Evolutionary conservation across 1,140 invertebrate species (phyloP), one percentile per base, ranked within the genome.

Genomic region (Drosophila ercepeae): DNA sequence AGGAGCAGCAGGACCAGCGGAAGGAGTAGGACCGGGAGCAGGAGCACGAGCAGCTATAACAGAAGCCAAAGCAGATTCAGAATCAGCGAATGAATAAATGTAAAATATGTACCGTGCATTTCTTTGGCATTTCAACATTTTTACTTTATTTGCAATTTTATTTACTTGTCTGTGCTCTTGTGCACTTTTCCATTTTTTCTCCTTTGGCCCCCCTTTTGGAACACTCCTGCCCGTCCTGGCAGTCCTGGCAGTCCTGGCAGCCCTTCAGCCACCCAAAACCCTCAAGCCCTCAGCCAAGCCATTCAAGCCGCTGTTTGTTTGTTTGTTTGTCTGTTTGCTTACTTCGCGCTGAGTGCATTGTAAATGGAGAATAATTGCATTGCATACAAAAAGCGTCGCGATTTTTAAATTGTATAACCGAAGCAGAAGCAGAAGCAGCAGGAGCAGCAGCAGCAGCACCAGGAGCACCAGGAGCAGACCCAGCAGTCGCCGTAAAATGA

Each of bases 361-460:
- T 86, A 86, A 86, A 86, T 86, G 82, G 73, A 86, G 64, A 82
- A 88, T 86, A 86, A 86, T 86, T 86, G 82, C 73, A 77, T 88
- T 81, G 73, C 69, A 63, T 51, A 81, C 54, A 63, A 76, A 81
- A 75, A 74, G 36, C 69, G 74, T 67, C 34, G 58, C 64, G 81
- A 83, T 81, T 84, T 76, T 71, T 46, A 65, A 79, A 86, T 83
- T 83, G 58, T 70, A 70, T 61, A 74, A 78, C 49, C 53, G 71
- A 70, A 44, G 45, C 52, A 77, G 59, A 25, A 63, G 51, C 51
- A 42, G 27, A 9, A 65, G 29, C 3, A 48, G 29, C 13, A 64
- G 16, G 16, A 64, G 29, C 9, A 39, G 34, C 11, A 39, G 8
- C 39, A 51, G 19, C 39, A 42, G n/a, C 7, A 23, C 13, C 9